These are phyloP conservation scores for Callaeas wilsoni DNA, from an alignment of 2,113 vertebrate species.

Conservation along the genomic window DNA sequence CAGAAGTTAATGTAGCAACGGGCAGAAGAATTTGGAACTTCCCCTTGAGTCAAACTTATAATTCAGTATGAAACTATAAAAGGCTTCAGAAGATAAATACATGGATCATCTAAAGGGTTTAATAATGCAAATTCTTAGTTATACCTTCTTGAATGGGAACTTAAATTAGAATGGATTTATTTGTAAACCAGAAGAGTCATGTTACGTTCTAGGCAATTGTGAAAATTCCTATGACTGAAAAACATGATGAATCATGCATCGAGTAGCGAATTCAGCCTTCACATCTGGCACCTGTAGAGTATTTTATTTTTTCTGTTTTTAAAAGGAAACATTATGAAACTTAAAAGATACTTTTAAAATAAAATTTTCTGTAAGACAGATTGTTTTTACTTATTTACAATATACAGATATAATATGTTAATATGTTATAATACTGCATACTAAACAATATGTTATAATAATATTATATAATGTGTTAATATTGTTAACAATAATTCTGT, in stretches of 20 bases:
- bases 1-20: not conserved
- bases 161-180: not conserved
- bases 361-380: not conserved
- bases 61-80: not conserved
- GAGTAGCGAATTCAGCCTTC: not conserved
- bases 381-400: not conserved
- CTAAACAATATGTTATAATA: not conserved
- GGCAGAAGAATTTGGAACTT: not conserved
- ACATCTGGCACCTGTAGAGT: not conserved
- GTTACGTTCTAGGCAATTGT: not conserved
- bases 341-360: not conserved
- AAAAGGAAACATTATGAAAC: not conserved
- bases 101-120: not conserved
- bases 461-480: not conserved
- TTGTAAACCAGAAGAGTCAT: not conserved
- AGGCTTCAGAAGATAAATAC: not conserved
- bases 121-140: not conserved
- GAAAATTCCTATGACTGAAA: not conserved
- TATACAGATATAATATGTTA: not conserved
- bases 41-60: not conserved
- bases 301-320: not conserved
- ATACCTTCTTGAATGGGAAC: not conserved
- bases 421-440: not conserved
- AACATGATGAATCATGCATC: not conserved
- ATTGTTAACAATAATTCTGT: not conserved